Conservation (phyloP, 2,888 invertebrate genomes). For the Galerucella pusilla region DNA sequence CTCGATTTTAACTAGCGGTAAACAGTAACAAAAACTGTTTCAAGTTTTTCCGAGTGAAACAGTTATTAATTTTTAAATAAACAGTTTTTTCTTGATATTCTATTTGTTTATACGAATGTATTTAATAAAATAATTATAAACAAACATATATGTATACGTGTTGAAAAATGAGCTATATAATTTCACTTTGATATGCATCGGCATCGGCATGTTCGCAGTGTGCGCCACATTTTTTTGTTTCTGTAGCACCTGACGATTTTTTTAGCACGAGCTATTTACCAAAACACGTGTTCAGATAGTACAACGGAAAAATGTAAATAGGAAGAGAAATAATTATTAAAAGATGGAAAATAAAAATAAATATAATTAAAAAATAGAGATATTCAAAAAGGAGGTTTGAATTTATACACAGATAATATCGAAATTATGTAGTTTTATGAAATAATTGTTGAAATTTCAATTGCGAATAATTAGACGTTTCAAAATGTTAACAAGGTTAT, state of each 20-base stretch:
- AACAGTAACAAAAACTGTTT: background rate
- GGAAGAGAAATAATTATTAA: background rate
- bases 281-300: background rate
- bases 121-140: background rate
- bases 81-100: background rate
- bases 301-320: background rate
- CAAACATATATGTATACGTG: background rate
- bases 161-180: conserved; percentile 8
- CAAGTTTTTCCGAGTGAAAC: background rate
- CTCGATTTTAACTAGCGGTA: background rate
- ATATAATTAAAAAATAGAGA: background rate
- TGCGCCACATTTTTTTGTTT: background rate
- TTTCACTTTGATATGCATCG: conserved; percentile 7
- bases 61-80: background rate
- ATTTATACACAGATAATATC: too few species aligned
- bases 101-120: background rate
- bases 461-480: too few species aligned
- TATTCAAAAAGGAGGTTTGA: background rate
- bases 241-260: background rate
- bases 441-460: too few species aligned
- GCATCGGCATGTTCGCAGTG: background rate
- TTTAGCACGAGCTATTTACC: background rate
- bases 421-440: too few species aligned
- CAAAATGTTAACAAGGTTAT: too few species aligned
- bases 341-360: background rate